Base-by-base conservation (phyloP, 2,797 vertebrate genomes). In the Hippopotamyrus pictus region DNA sequence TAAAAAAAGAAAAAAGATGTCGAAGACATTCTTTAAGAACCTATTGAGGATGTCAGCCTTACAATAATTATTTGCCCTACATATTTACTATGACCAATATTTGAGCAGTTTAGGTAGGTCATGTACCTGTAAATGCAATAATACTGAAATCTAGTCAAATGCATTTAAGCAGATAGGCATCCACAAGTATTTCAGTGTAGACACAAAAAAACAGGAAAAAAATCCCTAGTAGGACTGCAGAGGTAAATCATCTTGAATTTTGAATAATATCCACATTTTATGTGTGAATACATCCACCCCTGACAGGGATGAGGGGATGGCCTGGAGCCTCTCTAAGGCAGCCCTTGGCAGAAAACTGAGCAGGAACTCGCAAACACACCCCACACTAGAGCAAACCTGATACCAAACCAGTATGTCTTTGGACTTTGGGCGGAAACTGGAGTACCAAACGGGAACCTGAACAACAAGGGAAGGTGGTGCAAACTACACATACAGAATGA, bases 131-230 rank as follows among this genome's bases (percentile, higher is more conserved):
- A 46, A 9, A 46, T 11, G 41, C 76, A 46, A 19, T 44, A n/a
- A n/a, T 82, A 82, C 8, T 82, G 76, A 82, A 82, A 17, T 73
- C 33, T 17, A 37, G 29, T 73, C 29, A 73, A 7, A 8, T 82
- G 41, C 76, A 82, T 82, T 82, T 82, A 46, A 79, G 19, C 37
- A 79, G 19, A 17, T 44, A 46, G 41, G 19, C 73, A 19, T 46
- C 73, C 73, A 46, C 93, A 94, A 25, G 83, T 17, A 85, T 53
- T 51, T 85, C 83, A 50, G 83, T 85, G 83, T 25, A 25, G 94
- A 94, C 93, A 92, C 94, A 93, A 94, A 73, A 73, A 33, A 73
- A 73, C 14, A 73, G 69, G 69, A 7, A 89, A 76, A 90, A 94
- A 76, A 82, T 41, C 14, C 50, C 51, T 51, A 44, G 53, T 11